These are phyloP conservation scores for Microcebus murinus DNA, from an alignment of 2,113 vertebrate species.

Conservation along the genomic window DNA sequence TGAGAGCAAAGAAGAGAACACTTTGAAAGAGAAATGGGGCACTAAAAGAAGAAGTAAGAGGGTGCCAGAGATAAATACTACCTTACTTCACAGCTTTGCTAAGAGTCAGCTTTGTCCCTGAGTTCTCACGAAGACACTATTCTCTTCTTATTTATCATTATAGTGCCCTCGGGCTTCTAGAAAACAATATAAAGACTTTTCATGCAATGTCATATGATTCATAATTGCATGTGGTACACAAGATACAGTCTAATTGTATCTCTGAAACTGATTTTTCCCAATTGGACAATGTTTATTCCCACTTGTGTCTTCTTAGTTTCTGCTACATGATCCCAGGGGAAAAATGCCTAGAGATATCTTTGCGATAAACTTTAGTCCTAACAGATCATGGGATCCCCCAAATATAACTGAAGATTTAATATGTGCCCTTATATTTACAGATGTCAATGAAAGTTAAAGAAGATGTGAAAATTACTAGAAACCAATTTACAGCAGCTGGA, in stretches of 20 bases:
- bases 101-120: not conserved
- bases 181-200: slow-evolving; percentile 51
- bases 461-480: slow-evolving; percentile 77
- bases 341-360: not conserved
- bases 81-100: not conserved
- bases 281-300: slow-evolving; percentile 29
- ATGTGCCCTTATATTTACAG: slow-evolving; percentile 62
- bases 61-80: not conserved
- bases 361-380: slow-evolving; percentile 54
- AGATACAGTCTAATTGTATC: slow-evolving; percentile 19
- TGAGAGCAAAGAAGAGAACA: slow-evolving; percentile 53
- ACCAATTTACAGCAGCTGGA: slow-evolving; percentile 76
- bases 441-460: slow-evolving; percentile 65
- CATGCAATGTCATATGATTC: not conserved
- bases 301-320: slow-evolving; percentile 15
- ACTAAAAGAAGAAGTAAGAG: slow-evolving; percentile 48
- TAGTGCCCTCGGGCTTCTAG: not conserved
- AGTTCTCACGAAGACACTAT: not conserved
- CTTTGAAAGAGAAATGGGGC: slow-evolving; percentile 52
- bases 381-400: slow-evolving; percentile 7
- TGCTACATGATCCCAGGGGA: not conserved
- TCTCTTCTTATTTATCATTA: not conserved
- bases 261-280: slow-evolving; percentile 38
- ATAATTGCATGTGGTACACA: not conserved
- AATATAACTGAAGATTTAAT: slow-evolving; percentile 65